phyloP scores from a whole-genome alignment of 1,140 invertebrate genomes.

The Lordiphosa mommai region DNA sequence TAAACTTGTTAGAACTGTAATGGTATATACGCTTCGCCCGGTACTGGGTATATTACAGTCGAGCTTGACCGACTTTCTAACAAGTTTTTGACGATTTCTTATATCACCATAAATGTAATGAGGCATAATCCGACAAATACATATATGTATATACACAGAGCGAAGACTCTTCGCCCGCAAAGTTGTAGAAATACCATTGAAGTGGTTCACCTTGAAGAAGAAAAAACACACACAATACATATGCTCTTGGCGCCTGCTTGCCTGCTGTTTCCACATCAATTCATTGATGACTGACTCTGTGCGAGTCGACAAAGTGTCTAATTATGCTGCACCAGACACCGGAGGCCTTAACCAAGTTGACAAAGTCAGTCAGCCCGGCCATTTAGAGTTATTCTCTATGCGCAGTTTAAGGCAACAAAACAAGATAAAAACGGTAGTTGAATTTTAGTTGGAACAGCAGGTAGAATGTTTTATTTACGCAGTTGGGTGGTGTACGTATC shows the following conservation, averaged over 20 bases:
- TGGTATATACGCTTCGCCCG: conserved; percentile 10
- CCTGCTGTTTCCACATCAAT: conserved; percentile 46
- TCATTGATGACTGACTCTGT: conserved; percentile 20
- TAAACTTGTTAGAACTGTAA: background rate
- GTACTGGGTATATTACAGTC: too few relatives aligned
- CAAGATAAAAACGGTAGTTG: background rate
- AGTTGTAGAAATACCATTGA: conserved; percentile 36
- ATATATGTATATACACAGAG: conserved; percentile 4
- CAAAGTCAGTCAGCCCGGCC: conserved; percentile 9
- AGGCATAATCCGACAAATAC: conserved; percentile 4
- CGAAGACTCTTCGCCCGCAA: conserved; percentile 15
- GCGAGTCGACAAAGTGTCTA: conserved; percentile 29
- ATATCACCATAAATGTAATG: background rate
- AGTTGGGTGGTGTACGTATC: conserved; percentile 9
- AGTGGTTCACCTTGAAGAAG: conserved; percentile 53
- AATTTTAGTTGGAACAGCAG: conserved; percentile 2
- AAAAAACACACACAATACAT: conserved; percentile 33
- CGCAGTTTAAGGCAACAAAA: conserved; percentile 16
- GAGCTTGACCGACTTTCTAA: background rate
- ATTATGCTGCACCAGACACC: conserved; percentile 17
- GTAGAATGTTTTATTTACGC: conserved; percentile 22
- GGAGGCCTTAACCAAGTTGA: conserved; percentile 3
- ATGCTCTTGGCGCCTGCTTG: conserved; percentile 24
- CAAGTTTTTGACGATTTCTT: conserved; percentile 2
- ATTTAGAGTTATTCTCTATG: conserved; percentile 1